Conservation (phyloP, 1,140 invertebrate species). For the Melipona quadrifasciata region DNA sequence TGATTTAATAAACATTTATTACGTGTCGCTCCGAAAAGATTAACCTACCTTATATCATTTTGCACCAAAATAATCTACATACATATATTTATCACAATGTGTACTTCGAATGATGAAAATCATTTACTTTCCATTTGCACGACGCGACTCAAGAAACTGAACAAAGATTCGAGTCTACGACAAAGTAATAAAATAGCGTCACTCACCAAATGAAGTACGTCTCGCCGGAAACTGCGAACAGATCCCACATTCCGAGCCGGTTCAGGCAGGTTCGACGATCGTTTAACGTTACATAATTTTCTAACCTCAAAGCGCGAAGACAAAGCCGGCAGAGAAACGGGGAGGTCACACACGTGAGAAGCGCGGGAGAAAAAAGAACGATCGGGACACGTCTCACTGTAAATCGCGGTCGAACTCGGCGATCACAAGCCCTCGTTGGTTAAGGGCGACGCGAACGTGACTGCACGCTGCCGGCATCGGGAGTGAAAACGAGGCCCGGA, state of each 20-base stretch:
- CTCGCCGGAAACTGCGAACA: conserved; percentile 44
- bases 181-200: conserved; percentile 5
- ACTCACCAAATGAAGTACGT: conserved; percentile 57
- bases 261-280: conserved; percentile 37
- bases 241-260: conserved; percentile 62
- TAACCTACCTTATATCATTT: neutral
- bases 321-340: neutral
- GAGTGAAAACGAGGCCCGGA: neutral
- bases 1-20: too few species aligned
- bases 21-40: too few species aligned
- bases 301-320: conserved; percentile 7
- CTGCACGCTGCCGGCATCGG: conserved; percentile 9
- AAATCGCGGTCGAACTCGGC: conserved; percentile 30
- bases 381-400: conserved; percentile 20
- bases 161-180: neutral
- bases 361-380: conserved; percentile 55
- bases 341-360: neutral
- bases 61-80: neutral
- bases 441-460: neutral
- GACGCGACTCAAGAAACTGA: neutral
- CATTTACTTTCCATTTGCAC: neutral
- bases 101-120: neutral
- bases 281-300: conserved; percentile 55
- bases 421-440: conserved; percentile 32
- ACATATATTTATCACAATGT: neutral